Conservation (phyloP, 2,888 invertebrate genomes). For the Pristionchus fissidentatus region DNA sequence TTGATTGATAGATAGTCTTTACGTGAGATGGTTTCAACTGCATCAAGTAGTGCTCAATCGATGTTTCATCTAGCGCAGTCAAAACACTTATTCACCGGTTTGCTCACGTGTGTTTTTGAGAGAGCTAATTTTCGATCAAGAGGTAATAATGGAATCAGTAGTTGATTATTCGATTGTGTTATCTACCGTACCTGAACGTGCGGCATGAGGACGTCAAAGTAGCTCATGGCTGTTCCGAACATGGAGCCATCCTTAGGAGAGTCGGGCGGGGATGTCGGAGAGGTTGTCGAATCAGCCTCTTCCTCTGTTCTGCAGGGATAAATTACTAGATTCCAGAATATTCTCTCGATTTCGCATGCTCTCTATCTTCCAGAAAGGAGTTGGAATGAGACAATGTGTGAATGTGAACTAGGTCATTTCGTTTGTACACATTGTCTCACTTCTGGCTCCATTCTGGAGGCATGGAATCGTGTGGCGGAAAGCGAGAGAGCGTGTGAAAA, state of each 20-base stretch:
- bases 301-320: slow-evolving; percentile 36
- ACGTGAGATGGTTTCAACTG: neutral
- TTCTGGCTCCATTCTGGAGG: too few species aligned
- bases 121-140: neutral
- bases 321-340: slow-evolving; percentile 32
- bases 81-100: too few species aligned
- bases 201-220: slow-evolving; percentile 72
- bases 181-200: slow-evolving; percentile 67
- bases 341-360: slow-evolving; percentile 51
- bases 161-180: neutral
- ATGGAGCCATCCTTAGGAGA: neutral
- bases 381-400: neutral
- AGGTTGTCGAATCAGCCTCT: slow-evolving; percentile 36
- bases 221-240: slow-evolving; percentile 61
- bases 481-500: too few species aligned
- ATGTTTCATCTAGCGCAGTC: too few species aligned
- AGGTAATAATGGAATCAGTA: too few species aligned
- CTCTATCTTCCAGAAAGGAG: neutral
- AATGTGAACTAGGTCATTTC: neutral
- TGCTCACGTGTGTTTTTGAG: too few species aligned
- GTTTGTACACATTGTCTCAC: neutral
- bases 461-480: too few species aligned
- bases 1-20: neutral
- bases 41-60: too few species aligned
- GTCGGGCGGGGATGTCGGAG: slow-evolving; percentile 10